Base-by-base conservation (phyloP, 2,888 invertebrate species). In the Euproctis similis region DNA sequence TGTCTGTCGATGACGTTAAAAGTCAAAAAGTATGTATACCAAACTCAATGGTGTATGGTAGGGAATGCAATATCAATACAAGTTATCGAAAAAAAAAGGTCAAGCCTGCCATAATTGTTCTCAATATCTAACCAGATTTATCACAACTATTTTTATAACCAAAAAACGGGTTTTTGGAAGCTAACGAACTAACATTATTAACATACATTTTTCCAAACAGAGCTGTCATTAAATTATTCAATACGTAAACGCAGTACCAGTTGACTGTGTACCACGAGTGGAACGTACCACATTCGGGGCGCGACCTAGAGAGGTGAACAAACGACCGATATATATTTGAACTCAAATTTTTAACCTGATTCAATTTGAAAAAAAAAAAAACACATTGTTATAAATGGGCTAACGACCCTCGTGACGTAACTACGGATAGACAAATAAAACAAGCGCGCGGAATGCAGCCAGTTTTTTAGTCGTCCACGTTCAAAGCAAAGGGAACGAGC, bases 221-320 rank as follows among this genome's bases (percentile, higher is more conserved):
- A 7, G 22, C 28, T 26, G 28, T 30, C 26, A 26, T 36, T 21
- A 12, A 29, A 13, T 17, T 26, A 27, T 13, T 13, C 14, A 20
- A 23, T 14, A 25, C 17, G 12, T 14, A 17, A 14, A 9, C 12
- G 9, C 21, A 14, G 12, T 23, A 28, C n/a, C n/a, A n/a, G n/a
- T n/a, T n/a, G n/a, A n/a, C n/a, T n/a, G n/a, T n/a, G n/a, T n/a
- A n/a, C n/a, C n/a, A n/a, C n/a, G n/a, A 31, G 41, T 40, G 31
- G 30, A 34, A 21, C 43, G 31, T 44, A n/a, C 31, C 33, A 46
- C 35, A 36, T 32, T 45, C 34, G 31, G 39, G 56, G 42, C 61
- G 46, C 63, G 76, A 73, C 78, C 77, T 76, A 78, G 75, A 76
- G 66, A 76, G 77, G 73, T 80, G 73, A 78, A 77, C 57, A 78